phyloP scores from a whole-genome alignment of 2,888 invertebrate species.

The Tetramorium bicarinatum region DNA sequence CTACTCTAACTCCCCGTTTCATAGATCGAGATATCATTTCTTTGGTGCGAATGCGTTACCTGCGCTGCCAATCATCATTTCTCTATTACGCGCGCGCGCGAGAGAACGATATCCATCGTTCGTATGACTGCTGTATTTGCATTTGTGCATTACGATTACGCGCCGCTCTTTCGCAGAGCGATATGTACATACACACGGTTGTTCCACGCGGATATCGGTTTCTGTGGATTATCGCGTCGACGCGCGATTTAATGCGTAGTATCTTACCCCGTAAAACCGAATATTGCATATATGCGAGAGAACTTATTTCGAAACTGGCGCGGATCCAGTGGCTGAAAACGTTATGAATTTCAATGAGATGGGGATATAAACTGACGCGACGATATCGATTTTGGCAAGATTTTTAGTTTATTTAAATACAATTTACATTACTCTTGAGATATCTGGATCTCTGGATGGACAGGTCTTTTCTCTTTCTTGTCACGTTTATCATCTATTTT shows the following conservation, averaged over 20 bases:
- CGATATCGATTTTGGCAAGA: constrained; percentile 42
- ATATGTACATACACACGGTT: neutral
- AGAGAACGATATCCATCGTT: constrained; percentile 49
- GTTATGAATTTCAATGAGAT: constrained; percentile 45
- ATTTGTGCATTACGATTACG: constrained; percentile 45
- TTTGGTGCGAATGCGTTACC: constrained; percentile 47
- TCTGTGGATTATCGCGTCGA: constrained; percentile 36
- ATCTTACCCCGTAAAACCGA: constrained; percentile 23
- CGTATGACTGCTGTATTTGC: constrained; percentile 46
- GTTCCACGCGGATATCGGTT: constrained; percentile 10
- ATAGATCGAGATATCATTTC: constrained; percentile 68
- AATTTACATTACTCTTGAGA: constrained; percentile 4
- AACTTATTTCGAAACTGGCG: constrained; percentile 34
- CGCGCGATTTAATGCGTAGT: constrained; percentile 37
- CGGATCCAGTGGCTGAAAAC: constrained; percentile 7
- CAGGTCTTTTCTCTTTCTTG: neutral
- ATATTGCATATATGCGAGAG: neutral
- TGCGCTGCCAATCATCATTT: constrained; percentile 57
- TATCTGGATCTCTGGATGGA: neutral
- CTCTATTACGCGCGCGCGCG: constrained; percentile 49
- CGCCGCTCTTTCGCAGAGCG: neutral
- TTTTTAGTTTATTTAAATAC: constrained; percentile 31
- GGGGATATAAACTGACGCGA: constrained; percentile 10
- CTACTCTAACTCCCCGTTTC: constrained; percentile 39
- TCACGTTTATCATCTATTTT: constrained; percentile 13